These are phyloP conservation scores for Eurytoma adleriae DNA, from an alignment of 2,888 invertebrate genomes.

Conservation along the genomic window DNA sequence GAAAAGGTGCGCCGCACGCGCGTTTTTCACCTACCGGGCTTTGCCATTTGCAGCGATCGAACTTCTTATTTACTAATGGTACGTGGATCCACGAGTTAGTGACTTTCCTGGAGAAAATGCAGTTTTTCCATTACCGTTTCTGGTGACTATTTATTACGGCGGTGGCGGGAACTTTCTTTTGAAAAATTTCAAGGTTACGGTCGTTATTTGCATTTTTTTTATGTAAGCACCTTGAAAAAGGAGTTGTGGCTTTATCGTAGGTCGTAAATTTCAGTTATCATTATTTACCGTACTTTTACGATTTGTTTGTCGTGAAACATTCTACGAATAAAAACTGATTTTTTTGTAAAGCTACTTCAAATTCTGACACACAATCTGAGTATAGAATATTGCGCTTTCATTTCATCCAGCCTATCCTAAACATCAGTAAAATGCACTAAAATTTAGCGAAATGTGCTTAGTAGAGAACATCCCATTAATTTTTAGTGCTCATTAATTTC, in stretches of 20 bases:
- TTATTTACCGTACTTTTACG: too few species aligned
- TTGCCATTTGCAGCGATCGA: conserved; percentile 41
- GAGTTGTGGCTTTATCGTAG: neutral
- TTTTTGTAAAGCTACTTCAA: too few species aligned
- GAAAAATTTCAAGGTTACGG: conserved; percentile 28
- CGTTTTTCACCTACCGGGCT: conserved; percentile 38
- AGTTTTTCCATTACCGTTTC: conserved; percentile 27
- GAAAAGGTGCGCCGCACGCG: conserved; percentile 43
- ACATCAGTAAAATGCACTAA: too few species aligned
- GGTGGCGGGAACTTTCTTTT: conserved; percentile 21
- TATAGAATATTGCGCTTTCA: too few species aligned
- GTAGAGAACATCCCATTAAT: too few species aligned
- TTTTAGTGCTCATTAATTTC: too few species aligned
- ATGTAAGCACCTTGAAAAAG: neutral
- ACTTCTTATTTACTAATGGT: conserved; percentile 46
- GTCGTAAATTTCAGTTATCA: neutral
- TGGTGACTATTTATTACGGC: conserved; percentile 30
- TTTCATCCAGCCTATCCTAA: too few species aligned
- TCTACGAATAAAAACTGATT: too few species aligned
- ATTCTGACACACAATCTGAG: too few species aligned
- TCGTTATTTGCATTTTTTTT: conserved; percentile 2
- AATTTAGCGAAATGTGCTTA: too few species aligned
- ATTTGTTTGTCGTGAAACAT: too few species aligned
- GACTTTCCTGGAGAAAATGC: conserved; percentile 53
- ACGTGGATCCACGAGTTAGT: neutral